These are phyloP conservation scores for Cosmia pyralina DNA, from an alignment of 2,888 invertebrate species.

Conservation along the genomic window DNA sequence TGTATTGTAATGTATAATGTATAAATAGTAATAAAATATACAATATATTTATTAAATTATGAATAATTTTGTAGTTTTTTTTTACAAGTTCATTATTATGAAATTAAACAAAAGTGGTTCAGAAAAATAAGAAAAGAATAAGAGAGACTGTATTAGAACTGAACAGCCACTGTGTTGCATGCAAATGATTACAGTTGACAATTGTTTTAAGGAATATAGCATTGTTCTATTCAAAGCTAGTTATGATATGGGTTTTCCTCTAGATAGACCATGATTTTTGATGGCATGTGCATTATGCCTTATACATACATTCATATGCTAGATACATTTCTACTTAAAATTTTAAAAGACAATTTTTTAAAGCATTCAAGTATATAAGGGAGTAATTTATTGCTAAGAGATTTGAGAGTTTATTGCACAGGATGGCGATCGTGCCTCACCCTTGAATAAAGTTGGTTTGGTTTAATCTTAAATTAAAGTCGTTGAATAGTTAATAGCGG, in stretches of 20 bases:
- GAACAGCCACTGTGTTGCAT: not conserved
- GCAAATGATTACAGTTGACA: not conserved
- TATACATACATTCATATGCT: not conserved
- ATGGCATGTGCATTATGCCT: not conserved
- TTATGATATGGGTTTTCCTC: not conserved
- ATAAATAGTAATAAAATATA: slow-evolving; percentile 56
- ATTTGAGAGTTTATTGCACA: too few species aligned
- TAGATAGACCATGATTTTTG: not conserved
- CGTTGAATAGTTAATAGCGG: not conserved
- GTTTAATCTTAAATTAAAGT: not conserved
- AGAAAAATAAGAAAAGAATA: not conserved
- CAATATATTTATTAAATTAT: slow-evolving; percentile 65
- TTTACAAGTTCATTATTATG: not conserved
- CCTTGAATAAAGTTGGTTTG: not conserved
- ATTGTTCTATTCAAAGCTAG: not conserved
- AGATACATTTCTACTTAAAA: not conserved
- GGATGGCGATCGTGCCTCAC: too few species aligned
- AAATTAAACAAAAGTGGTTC: not conserved
- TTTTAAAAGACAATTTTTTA: not conserved
- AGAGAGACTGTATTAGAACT: not conserved
- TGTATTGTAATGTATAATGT: slow-evolving; percentile 62
- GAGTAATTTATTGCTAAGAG: not conserved
- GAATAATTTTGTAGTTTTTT: slow-evolving; percentile 23
- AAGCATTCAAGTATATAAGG: not conserved
- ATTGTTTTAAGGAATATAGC: not conserved